phyloP scores from a whole-genome alignment of 2,888 invertebrate genomes.

The Scaptomyza flava region DNA sequence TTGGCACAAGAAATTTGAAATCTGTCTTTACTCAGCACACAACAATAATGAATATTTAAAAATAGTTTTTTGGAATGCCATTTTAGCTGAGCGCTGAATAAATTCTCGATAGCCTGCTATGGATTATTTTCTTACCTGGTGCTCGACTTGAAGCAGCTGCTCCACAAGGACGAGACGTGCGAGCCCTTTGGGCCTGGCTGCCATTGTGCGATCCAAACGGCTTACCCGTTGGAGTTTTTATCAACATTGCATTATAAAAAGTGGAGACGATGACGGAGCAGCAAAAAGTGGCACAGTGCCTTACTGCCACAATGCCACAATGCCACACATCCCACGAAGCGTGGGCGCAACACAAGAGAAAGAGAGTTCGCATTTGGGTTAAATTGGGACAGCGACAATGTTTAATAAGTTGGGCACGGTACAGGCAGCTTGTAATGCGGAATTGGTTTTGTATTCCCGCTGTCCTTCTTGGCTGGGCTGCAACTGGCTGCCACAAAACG shows the following conservation, averaged over 20 bases:
- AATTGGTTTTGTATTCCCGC: slow-evolving; percentile 68
- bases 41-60: slow-evolving; percentile 13
- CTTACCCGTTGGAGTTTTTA: slow-evolving; percentile 58
- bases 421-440: slow-evolving; percentile 67
- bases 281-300: slow-evolving; percentile 41
- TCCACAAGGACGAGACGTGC: slow-evolving; percentile 68
- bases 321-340: slow-evolving; percentile 24
- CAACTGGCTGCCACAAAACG: slow-evolving; percentile 74
- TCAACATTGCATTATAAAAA: slow-evolving; percentile 36
- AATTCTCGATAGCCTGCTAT: slow-evolving; percentile 43
- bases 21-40: slow-evolving; percentile 5
- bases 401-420: slow-evolving; percentile 78
- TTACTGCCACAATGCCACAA: slow-evolving; percentile 2
- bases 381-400: slow-evolving; percentile 77
- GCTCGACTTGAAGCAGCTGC: slow-evolving; percentile 64
- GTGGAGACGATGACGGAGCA: slow-evolving; percentile 3
- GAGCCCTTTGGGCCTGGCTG: slow-evolving; percentile 59
- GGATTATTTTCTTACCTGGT: slow-evolving; percentile 55
- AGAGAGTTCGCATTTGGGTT: slow-evolving; percentile 63
- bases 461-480: slow-evolving; percentile 27
- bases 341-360: slow-evolving; percentile 17
- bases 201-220: slow-evolving; percentile 62
- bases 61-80: too few species aligned
- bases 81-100: not conserved
- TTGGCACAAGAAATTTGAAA: slow-evolving; percentile 34